Evolutionary conservation across 2,113 vertebrate species (phyloP), one percentile per base, ranked within the genome.

Genomic region (Oryzias melastigma): DNA sequence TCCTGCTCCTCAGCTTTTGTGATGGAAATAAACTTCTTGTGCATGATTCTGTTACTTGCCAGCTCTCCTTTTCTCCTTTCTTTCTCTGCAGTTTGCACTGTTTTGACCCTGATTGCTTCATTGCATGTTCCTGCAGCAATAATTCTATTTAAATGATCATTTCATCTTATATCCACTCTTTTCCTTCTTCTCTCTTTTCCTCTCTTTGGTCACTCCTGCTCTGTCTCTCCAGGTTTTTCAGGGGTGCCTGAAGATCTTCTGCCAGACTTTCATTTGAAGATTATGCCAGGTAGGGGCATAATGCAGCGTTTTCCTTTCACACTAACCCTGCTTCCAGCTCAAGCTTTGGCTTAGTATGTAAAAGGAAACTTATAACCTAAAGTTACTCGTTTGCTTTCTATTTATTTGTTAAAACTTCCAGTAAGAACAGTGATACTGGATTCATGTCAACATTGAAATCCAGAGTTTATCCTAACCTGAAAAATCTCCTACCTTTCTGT

Each of bases 251-350:
- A 94, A 91, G 95, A 95, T 92, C 93, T 98, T 82, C 94, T 98
- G 88, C 96, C 96, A 93, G 95, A 90, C 88, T 94, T 98, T 94
- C 94, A 96, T 92, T 92, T 95, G 95, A 94, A 95, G 90, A 93
- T 97, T 89, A 96, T 98, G 95, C 95, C 96, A 98, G 96, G 96
- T 98, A 97, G 86, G 93, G 91, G 83, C 88, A 87, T 80, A 78
- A 58, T 71, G 65, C 86, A 80, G 87, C 81, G 24, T 73, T 35
- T 79, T 69, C 52, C 14, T 1, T 78, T 70, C 65, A 35, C 18
- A 67, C 79, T 84, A 78, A 81, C 53, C 49, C 50, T 50, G 64
- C 76, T 72, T 5, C 59, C 76, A 51, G 51, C 67, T 68, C 45
- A 55, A 48, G 56, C n/a, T 47, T 0, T 20, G 20, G 24, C 54